A percentile compares a stretch with the other conserved stretches of the same genome.
These are phyloP conservation scores for Vidua chalybeata DNA, from an alignment of 2,113 vertebrate genomes.

Conservation along the genomic window DNA sequence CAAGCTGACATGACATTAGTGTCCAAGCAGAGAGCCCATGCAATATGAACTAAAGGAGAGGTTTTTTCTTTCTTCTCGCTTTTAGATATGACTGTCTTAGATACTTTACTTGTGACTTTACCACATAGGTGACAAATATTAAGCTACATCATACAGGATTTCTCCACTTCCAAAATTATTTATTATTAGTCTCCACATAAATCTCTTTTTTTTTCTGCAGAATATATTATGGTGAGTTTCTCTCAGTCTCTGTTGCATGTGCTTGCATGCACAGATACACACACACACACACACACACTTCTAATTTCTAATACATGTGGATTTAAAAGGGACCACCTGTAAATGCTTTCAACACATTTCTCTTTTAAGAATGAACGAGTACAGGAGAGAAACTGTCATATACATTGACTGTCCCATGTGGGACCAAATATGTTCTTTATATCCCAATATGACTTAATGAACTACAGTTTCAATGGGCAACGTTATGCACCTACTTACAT, in stretches of 20 bases:
- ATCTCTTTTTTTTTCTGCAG: neutral
- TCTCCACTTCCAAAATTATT: neutral
- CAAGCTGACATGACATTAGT: neutral
- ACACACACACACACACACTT: accelerated
- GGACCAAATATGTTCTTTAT: neutral
- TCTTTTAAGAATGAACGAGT: neutral
- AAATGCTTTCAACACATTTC: neutral
- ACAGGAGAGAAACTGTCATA: neutral
- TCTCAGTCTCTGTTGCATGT: neutral
- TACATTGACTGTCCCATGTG: neutral
- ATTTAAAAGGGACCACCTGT: neutral
- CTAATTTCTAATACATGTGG: neutral
- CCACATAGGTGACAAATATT: neutral
- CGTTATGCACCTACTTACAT: neutral
- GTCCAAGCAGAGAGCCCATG: neutral
- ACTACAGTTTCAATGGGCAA: neutral
- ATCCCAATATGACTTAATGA: neutral
- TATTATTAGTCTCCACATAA: neutral
- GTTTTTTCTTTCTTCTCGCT: neutral
- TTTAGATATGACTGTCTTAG: neutral
- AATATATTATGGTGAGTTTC: neutral
- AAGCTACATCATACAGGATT: neutral
- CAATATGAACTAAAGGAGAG: neutral
- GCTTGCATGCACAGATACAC: neutral
- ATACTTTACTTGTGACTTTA: neutral